These are phyloP conservation scores for Chiloscyllium punctatum DNA, from an alignment of 2,797 vertebrate genomes.

Conservation along the genomic window DNA sequence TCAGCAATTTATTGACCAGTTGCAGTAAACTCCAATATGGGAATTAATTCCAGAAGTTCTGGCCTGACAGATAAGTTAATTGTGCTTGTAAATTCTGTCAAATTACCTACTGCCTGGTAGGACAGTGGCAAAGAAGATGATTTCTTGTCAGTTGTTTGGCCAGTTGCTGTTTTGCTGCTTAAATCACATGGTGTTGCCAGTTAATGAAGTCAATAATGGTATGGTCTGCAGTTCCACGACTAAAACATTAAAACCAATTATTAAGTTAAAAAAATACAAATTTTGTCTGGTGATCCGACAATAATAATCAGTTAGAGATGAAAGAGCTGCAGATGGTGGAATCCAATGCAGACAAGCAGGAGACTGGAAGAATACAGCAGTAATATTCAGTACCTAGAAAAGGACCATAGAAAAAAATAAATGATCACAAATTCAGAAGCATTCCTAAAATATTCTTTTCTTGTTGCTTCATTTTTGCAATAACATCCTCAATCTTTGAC, in stretches of 20 bases:
- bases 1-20: not conserved
- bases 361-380: no score
- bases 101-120: not conserved
- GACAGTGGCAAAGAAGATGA: not conserved
- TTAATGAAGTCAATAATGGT: not conserved
- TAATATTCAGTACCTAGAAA: not conserved
- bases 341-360: no score
- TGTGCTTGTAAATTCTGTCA: not conserved
- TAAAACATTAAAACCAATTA: not conserved
- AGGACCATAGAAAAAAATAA: not conserved
- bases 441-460: not conserved
- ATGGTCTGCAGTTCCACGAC: not conserved
- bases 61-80: not conserved
- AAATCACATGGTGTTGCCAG: not conserved
- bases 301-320: no score
- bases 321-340: no score
- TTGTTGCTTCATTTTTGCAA: not conserved
- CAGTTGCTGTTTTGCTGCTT: not conserved
- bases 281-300: not conserved
- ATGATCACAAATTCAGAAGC: not conserved
- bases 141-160: not conserved
- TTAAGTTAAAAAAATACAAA: not conserved
- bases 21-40: not conserved
- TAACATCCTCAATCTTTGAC: not conserved
- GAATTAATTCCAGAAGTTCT: not conserved